These are phyloP conservation scores for Drosophila watanabei DNA, from an alignment of 1,140 invertebrate species.

Conservation along the genomic window DNA sequence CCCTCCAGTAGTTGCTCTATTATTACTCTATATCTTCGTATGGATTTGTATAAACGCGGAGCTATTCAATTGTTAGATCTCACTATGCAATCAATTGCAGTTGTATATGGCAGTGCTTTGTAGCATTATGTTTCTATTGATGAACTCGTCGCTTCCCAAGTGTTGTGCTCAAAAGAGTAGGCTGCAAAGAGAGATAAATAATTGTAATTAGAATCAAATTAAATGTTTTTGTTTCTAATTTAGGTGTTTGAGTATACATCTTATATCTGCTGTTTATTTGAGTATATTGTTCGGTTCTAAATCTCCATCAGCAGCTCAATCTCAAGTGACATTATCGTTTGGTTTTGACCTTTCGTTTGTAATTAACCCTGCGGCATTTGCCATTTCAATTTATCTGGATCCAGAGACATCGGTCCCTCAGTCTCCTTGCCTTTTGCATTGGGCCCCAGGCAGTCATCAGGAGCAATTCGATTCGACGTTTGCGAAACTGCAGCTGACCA, in stretches of 20 bases:
- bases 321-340: conserved; percentile 9
- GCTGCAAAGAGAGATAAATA: conserved; percentile 29
- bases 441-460: conserved; percentile 13
- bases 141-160: conserved; percentile 27
- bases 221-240: background rate
- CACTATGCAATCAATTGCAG: conserved; percentile 48
- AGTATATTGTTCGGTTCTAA: background rate
- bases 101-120: conserved; percentile 70
- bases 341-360: conserved; percentile 6
- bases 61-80: conserved; percentile 50
- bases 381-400: conserved; percentile 34
- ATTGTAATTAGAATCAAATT: background rate
- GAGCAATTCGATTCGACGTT: conserved; percentile 23
- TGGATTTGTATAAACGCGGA: conserved; percentile 52
- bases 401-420: background rate
- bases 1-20: conserved; percentile 20
- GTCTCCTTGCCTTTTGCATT: background rate
- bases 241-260: background rate
- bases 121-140: conserved; percentile 71
- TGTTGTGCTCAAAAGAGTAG: conserved; percentile 38
- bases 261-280: background rate
- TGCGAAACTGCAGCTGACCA: conserved; percentile 24
- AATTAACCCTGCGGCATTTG: conserved; percentile 20
- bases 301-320: conserved; percentile 7
- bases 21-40: conserved; percentile 41